Evolutionary conservation across 2,888 invertebrate species (phyloP).

Genomic region (Noctua fimbriata): DNA sequence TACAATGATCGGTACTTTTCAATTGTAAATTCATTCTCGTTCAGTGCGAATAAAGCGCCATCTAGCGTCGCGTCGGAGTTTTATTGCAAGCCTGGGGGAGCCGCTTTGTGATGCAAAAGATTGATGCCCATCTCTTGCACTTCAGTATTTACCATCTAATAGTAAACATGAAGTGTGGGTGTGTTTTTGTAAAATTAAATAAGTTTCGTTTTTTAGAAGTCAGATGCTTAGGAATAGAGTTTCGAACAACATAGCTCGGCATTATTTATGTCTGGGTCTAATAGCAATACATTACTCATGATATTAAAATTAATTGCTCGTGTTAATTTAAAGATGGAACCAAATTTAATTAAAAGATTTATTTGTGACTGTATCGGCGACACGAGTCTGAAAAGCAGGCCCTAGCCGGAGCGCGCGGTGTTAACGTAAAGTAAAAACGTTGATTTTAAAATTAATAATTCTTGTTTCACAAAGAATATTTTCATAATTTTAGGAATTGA

Average conservation of each 20-base stretch:
- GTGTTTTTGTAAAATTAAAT: conserved; percentile 10
- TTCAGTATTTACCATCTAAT: conserved; percentile 52
- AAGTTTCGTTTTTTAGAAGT: background rate
- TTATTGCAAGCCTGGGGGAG: conserved; percentile 71
- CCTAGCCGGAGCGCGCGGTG: no score
- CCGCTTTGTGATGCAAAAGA: conserved; percentile 81
- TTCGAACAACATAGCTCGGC: background rate
- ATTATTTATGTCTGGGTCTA: background rate
- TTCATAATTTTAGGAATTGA: no score
- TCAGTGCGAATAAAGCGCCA: conserved; percentile 36
- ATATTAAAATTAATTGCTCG: background rate
- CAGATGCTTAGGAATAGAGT: background rate
- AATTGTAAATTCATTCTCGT: conserved; percentile 54
- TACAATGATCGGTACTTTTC: conserved; percentile 34
- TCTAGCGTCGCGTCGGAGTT: conserved; percentile 68
- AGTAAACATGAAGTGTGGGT: background rate
- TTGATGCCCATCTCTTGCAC: conserved; percentile 79
- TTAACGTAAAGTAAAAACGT: no score
- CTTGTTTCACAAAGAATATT: no score
- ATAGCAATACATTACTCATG: background rate
- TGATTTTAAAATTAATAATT: no score
- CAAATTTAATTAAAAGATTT: background rate
- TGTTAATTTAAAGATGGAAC: background rate
- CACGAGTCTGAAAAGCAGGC: background rate
- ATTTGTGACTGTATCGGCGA: background rate